These are phyloP conservation scores for Helicoverpa assulta DNA, from an alignment of 2,888 invertebrate species.

Conservation along the genomic window DNA sequence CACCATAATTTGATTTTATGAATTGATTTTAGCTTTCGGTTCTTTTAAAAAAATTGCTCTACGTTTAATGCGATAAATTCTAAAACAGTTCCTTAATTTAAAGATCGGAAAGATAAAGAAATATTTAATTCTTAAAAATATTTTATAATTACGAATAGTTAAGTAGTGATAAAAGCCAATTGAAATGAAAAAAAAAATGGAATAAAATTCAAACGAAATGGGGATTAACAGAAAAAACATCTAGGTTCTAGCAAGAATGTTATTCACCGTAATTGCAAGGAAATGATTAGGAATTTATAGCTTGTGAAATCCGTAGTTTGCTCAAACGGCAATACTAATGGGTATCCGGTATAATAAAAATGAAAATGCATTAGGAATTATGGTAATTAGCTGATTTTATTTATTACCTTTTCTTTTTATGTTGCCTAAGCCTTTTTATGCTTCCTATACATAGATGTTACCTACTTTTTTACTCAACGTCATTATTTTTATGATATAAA, in stretches of 20 bases:
- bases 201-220: too few relatives aligned
- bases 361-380: slow-evolving; percentile 32
- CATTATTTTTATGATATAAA: background rate
- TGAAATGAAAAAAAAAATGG: too few relatives aligned
- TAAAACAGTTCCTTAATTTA: too few relatives aligned
- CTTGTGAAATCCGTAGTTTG: background rate
- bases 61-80: too few relatives aligned
- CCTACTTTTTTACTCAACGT: background rate
- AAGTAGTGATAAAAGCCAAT: too few relatives aligned
- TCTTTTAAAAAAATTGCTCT: too few relatives aligned
- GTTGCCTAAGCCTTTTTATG: background rate
- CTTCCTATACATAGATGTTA: slow-evolving; percentile 16
- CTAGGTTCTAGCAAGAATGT: background rate
- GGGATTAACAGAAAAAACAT: background rate
- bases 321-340: slow-evolving; percentile 31
- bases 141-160: too few relatives aligned
- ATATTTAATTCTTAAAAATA: too few relatives aligned
- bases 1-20: too few relatives aligned
- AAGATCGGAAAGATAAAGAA: too few relatives aligned
- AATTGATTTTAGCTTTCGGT: too few relatives aligned
- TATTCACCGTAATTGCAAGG: slow-evolving; percentile 5
- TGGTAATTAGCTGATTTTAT: slow-evolving; percentile 42
- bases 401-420: slow-evolving; percentile 20
- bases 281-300: slow-evolving; percentile 35
- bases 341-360: slow-evolving; percentile 39